Base-by-base conservation (phyloP, 2,113 vertebrate species). In the Pseudonaja textilis region DNA sequence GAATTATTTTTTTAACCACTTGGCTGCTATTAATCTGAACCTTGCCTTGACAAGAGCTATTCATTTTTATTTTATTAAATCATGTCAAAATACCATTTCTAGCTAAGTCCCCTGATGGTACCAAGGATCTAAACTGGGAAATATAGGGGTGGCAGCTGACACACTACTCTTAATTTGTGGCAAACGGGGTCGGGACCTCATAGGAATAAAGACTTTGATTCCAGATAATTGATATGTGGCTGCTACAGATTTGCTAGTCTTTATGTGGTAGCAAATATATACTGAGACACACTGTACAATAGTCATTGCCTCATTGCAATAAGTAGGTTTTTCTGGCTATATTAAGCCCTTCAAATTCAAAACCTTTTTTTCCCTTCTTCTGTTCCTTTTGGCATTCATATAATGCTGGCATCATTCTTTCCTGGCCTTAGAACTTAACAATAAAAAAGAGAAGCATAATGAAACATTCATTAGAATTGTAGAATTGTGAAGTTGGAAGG, bases 51-150 rank as follows among this genome's bases (percentile, higher is more conserved):
- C 92, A 92, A 94, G 85, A 94, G 94, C 92, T 7, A 25, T 57
- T 97, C 94, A 95, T 96, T 95, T 95, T 90, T 96, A 93, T 97
- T 97, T 96, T 96, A 96, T 96, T 95, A 95, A 96, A 96, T 89
- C 25, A 86, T 95, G 96, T 96, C 96, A 96, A 96, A 97, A 96
- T 95, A 95, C 23, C 0, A 96, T 96, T 96, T 95, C 94, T 93
- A 94, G 95, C 94, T 95, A 95, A 96, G 88, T 54, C 87, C 54
- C 9, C 91, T 96, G 94, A 91, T 92, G 94, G 90, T 91, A 91
- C 45, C 94, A 59, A 95, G 92, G 96, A 94, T 93, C 0, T 1
- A 95, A 97, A 95, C 81, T 61, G 91, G 93, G 95, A 96, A 96
- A 94, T 93, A 95, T 95, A 94, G 96, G 95, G 95, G 95, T 96